A percentile compares a stretch with the other conserved stretches of the same genome.
These are phyloP conservation scores for Chrysochloris asiatica DNA, from an alignment of 2,113 vertebrate species.

Conservation along the genomic window DNA sequence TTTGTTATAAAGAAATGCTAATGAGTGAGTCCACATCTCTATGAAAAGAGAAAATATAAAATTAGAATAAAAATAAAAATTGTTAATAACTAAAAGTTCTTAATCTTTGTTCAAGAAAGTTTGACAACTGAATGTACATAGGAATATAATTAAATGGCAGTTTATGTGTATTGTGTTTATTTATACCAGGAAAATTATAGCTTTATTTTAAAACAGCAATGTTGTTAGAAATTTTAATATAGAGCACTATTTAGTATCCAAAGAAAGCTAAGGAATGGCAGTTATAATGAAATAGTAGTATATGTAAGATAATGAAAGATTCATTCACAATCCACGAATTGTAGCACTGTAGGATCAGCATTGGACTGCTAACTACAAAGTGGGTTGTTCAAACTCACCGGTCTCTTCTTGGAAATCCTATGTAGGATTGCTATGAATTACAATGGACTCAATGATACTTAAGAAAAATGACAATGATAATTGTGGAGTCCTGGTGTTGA, in stretches of 20 bases:
- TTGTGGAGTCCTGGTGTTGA: no score
- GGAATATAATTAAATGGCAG: conserved; percentile 15
- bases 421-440: no score
- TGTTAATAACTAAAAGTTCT: conserved; percentile 16
- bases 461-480: no score
- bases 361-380: no score
- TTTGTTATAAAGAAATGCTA: not conserved
- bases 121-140: not conserved
- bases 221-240: conserved; percentile 35
- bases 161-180: conserved; percentile 22
- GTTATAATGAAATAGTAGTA: conserved; percentile 29
- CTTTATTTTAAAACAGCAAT: conserved; percentile 36
- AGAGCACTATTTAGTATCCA: conserved; percentile 26
- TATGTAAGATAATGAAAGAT: conserved; percentile 42
- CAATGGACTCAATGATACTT: no score
- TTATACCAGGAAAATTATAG: conserved; percentile 14
- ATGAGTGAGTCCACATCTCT: not conserved
- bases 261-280: conserved; percentile 18
- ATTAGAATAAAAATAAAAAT: conserved; percentile 9
- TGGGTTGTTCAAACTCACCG: no score
- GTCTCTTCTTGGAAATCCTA: no score
- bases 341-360: no score
- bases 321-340: conserved; percentile 50
- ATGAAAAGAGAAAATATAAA: conserved; percentile 34
- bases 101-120: conserved; percentile 5